These are phyloP conservation scores for Macrostomum lignano DNA, from an alignment of 1,140 invertebrate species.

Conservation along the genomic window DNA sequence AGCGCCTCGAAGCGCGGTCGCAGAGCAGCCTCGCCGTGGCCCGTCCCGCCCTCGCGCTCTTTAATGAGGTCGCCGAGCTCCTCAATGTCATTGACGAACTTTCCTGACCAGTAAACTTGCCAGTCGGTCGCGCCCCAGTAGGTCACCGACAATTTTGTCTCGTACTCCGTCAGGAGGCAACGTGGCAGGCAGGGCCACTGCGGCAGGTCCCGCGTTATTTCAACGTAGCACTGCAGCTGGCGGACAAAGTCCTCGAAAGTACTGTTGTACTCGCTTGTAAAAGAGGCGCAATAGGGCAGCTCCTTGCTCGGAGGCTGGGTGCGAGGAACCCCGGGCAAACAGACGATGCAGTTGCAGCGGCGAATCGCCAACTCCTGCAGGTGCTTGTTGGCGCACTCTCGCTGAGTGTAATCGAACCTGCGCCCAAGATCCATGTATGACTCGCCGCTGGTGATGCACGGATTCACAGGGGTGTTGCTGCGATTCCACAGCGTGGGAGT, in stretches of 20 bases:
- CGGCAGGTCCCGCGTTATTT: not conserved
- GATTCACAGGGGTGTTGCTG: not conserved
- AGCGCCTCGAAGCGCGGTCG: not conserved
- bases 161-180: not conserved
- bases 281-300: not conserved
- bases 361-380: not conserved
- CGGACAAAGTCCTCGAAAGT: not conserved
- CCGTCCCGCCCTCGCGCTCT: not conserved
- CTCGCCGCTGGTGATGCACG: not conserved
- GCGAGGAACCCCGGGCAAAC: too few species aligned
- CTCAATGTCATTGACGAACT: not conserved
- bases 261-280: not conserved
- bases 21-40: not conserved
- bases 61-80: not conserved
- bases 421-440: not conserved
- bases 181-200: not conserved
- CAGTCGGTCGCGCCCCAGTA: slow-evolving; percentile 5
- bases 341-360: slow-evolving; percentile 4
- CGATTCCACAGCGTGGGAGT: slow-evolving; percentile 1
- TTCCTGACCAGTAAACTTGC: slow-evolving; percentile 4
- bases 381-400: not conserved
- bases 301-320: slow-evolving; percentile 3
- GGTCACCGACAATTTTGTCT: slow-evolving; percentile 1
- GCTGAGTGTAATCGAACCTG: not conserved
- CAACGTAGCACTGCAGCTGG: not conserved